Base-by-base conservation (phyloP, 2,888 invertebrate species). In the Ennomos erosarius region DNA sequence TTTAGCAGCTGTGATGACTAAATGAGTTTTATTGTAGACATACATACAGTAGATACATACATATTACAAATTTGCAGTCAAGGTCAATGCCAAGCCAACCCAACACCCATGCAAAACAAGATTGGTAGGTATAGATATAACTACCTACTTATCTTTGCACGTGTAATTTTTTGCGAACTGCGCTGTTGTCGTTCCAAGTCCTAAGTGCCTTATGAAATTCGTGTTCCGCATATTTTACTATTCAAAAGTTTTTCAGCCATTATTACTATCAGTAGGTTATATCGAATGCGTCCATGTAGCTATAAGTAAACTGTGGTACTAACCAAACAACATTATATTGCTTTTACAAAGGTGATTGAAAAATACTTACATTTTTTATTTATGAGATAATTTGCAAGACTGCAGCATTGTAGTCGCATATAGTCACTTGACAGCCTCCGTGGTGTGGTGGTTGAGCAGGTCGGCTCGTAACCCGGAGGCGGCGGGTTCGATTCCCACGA, bases 21-120 rank as follows among this genome's bases (percentile, higher is more conserved):
- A 80, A 81, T 79, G 76, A 70, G 72, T 78, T 79, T 78, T 81
- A 78, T 73, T 26, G 26, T 26, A n/a, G n/a, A 26, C 16, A 26
- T 26, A 26, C 26, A 6, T 26, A 71, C 33, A 11, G 26, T 39
- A 26, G 37, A n/a, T 40, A 40, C 11, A 11, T 11, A 9, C 3
- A 0, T 26, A 26, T 42, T 16, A 36, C 40, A 63, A 64, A 71
- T 71, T 70, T 67, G 58, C 57, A 49, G 47, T 60, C 74, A 79
- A 79, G 80, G 79, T 71, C 79, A 75, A 68, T 69, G 65, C 50
- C 52, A 59, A 60, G 65, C 50, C 52, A 59, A 60, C 67, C 60
- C 33, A 57, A 53, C 69, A 73, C 59, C 67, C 59, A 65, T 65
- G 65, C 58, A 70, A 58, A 54, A 59, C 66, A 65, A 63, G 62